Base-by-base conservation (phyloP, 1,140 invertebrate genomes). In the Aphaenogaster rudis region DNA sequence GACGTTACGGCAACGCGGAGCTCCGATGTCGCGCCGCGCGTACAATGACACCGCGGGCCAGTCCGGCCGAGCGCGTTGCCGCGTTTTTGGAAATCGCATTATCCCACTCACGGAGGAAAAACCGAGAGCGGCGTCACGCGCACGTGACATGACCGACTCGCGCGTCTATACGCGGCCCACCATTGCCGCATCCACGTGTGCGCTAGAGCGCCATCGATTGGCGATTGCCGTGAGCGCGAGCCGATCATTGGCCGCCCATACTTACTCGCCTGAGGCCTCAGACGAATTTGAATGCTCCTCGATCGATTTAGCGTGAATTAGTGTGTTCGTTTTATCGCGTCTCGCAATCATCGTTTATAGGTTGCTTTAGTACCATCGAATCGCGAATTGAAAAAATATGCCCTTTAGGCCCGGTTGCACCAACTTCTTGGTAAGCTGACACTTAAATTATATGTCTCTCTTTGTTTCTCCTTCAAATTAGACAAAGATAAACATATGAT, bases 11-110 rank as follows among this genome's bases (percentile, higher is more conserved):
- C 33, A 7, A 39, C 33, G 63, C 33, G 13, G 2, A n/a, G 45
- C 36, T 17, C 33, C 36, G 59, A 21, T 11, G 17, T 9, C 33
- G 13, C 3, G 21, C 8, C 13, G 42, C 45, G 9, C 57, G 42
- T 17, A 15, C 11, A 28, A 11, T n/a, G 11, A 17, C 17, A 1
- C 8, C 57, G 50, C 63, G 42, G 13, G 13, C n/a, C 7, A 5
- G n/a, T n/a, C 17, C 61, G 77, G 3, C 42, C 61, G 33, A 11
- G 21, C 42, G 67, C 28, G 48, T 45, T 11, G 8, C 36, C 33
- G 36, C 36, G 11, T 79, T 79, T 66, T 33, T 28, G 17, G 9
- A 66, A 48, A 78, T 64, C 17, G 15, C 42, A 17, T 63, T 45
- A 4, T 74, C 15, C 8, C 39, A 21, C 33, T 33, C 33, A 28